Conservation (phyloP, 1,140 invertebrate species). For the Formica exsecta region DNA sequence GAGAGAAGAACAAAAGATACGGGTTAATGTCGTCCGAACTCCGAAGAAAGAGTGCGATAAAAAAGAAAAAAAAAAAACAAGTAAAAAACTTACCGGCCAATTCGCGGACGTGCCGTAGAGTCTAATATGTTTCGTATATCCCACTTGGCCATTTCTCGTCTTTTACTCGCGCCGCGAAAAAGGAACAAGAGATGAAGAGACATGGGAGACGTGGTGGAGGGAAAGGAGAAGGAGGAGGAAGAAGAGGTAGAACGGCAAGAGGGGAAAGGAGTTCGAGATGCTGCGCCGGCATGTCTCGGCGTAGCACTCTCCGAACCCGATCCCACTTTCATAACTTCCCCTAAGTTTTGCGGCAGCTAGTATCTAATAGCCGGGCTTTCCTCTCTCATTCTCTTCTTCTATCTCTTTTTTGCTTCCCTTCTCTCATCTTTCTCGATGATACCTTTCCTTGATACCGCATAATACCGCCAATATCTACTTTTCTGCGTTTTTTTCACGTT, state of each 20-base stretch:
- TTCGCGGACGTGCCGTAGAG: slow-evolving; percentile 81
- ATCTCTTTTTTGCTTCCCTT: neutral
- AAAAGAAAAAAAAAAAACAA: neutral
- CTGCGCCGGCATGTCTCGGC: slow-evolving; percentile 58
- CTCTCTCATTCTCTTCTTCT: slow-evolving; percentile 57
- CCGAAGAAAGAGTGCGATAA: slow-evolving; percentile 24
- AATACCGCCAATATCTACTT: slow-evolving; percentile 5
- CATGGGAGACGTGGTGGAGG: too few relatives aligned
- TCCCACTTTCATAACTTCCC: slow-evolving; percentile 84
- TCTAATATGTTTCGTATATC: slow-evolving; percentile 84
- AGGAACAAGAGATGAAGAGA: slow-evolving; percentile 29
- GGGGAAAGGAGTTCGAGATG: neutral
- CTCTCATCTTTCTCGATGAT: slow-evolving; percentile 21
- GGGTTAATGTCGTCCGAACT: slow-evolving; percentile 74
- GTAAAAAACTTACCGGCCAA: slow-evolving; percentile 79
- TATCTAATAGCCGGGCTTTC: slow-evolving; percentile 79
- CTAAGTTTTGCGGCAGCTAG: slow-evolving; percentile 81
- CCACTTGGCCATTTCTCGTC: slow-evolving; percentile 66
- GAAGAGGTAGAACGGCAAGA: too few relatives aligned
- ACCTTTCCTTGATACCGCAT: slow-evolving; percentile 26
- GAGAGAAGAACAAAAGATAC: slow-evolving; percentile 56
- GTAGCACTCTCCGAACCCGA: slow-evolving; percentile 74
- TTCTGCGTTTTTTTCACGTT: slow-evolving; percentile 9
- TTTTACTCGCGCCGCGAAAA: slow-evolving; percentile 45
- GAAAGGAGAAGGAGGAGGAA: too few relatives aligned